These are phyloP conservation scores for Rhamnusium bicolor DNA, from an alignment of 2,888 invertebrate species.

Conservation along the genomic window DNA sequence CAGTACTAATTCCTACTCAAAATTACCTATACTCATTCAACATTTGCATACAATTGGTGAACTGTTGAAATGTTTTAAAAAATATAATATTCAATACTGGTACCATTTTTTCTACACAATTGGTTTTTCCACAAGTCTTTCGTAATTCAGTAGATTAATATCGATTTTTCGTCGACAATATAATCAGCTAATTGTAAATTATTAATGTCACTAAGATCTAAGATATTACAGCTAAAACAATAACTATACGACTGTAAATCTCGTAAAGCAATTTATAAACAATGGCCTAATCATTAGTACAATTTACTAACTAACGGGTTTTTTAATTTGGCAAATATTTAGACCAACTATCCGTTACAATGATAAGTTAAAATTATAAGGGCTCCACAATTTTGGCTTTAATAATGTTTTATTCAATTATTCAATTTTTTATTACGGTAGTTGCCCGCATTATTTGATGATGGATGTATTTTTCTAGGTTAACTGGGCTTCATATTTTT, in stretches of 20 bases:
- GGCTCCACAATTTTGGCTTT: slow-evolving; percentile 40
- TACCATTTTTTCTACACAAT: neutral
- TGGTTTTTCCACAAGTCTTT: slow-evolving; percentile 1
- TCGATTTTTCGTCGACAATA: slow-evolving; percentile 7
- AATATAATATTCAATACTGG: slow-evolving; percentile 11
- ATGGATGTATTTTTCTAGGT: slow-evolving; percentile 37
- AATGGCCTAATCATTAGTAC: slow-evolving; percentile 53
- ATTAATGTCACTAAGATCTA: slow-evolving; percentile 21
- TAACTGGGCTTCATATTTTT: slow-evolving; percentile 42
- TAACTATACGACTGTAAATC: slow-evolving; percentile 39
- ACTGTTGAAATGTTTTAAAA: neutral
- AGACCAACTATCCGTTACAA: slow-evolving; percentile 47
- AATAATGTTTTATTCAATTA: slow-evolving; percentile 44
- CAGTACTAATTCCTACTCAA: neutral
- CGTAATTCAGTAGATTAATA: neutral
- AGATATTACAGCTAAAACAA: neutral
- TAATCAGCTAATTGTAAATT: neutral
- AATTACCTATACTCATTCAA: neutral
- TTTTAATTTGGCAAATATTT: slow-evolving; percentile 42
- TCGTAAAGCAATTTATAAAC: slow-evolving; percentile 53
- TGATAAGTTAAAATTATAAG: slow-evolving; percentile 49
- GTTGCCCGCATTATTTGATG: slow-evolving; percentile 51
- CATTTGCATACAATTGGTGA: slow-evolving; percentile 22
- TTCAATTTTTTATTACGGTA: slow-evolving; percentile 44
- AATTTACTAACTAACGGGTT: slow-evolving; percentile 51